phyloP scores from a whole-genome alignment of 1,140 invertebrate genomes.

The Drosophila simulans region DNA sequence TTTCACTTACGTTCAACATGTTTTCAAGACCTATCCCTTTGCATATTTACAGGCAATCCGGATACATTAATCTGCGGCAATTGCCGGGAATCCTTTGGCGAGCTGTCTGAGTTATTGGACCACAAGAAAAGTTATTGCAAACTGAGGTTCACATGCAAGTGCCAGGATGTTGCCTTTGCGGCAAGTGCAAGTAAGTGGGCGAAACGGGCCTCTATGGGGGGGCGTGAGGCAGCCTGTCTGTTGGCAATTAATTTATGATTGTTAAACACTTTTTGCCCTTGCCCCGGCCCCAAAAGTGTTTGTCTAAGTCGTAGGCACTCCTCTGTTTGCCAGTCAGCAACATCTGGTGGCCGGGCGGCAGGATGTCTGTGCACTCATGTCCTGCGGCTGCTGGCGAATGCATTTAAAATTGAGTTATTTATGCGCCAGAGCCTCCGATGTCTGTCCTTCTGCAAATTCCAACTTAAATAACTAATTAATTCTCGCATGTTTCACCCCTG shows the following conservation, averaged over 20 bases:
- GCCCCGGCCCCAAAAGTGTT: slow-evolving; percentile 32
- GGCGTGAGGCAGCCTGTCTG: slow-evolving; percentile 45
- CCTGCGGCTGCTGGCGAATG: slow-evolving; percentile 61
- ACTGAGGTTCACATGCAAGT: slow-evolving; percentile 93
- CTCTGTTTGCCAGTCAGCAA: slow-evolving; percentile 71
- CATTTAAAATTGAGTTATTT: slow-evolving; percentile 83
- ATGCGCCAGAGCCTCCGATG: slow-evolving; percentile 47
- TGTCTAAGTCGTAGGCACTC: slow-evolving; percentile 38
- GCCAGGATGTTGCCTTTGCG: slow-evolving; percentile 86
- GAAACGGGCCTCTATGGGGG: neutral
- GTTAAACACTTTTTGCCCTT: slow-evolving; percentile 81
- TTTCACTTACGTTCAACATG: neutral
- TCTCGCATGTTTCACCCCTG: slow-evolving; percentile 62
- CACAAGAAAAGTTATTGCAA: slow-evolving; percentile 95
- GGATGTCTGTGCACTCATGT: slow-evolving; percentile 30
- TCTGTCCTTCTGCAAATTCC: slow-evolving; percentile 54
- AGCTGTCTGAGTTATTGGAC: slow-evolving; percentile 92
- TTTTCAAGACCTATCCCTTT: slow-evolving; percentile 10
- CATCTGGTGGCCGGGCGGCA: slow-evolving; percentile 51
- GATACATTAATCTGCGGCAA: slow-evolving; percentile 95
- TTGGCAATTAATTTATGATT: slow-evolving; percentile 85
- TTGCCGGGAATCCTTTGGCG: slow-evolving; percentile 93
- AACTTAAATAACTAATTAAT: slow-evolving; percentile 84
- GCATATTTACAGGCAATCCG: slow-evolving; percentile 89
- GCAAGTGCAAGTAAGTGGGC: slow-evolving; percentile 83